Base-by-base conservation (phyloP, 2,797 vertebrate species). In the Linurgus olivaceus region DNA sequence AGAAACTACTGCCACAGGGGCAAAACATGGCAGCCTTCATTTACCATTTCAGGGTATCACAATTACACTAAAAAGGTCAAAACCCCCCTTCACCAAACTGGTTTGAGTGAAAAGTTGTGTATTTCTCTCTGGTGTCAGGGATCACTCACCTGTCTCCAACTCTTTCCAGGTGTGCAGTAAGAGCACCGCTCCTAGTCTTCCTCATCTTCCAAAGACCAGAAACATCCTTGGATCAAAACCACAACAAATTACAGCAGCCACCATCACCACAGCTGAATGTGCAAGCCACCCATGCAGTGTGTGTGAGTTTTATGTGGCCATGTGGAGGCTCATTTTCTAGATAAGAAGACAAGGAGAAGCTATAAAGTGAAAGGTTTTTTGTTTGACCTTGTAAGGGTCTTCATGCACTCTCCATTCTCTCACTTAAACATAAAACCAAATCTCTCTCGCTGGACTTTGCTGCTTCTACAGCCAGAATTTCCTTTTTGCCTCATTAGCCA, bases 401-500 rank as follows among this genome's bases (percentile, higher is more conserved):
- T 79, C 45, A 62, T 48, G 11, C n/a, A 54, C 40, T 25, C 38
- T 66, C 29, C 33, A 31, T 10, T 88, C 35, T 42, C 47, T 52
- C 70, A 26, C 9, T 50, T 37, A 48, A 33, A 8, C 10, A 38
- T 55, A 68, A 50, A 15, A 28, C 16, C 0, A 79, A 2, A 38
- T 73, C 21, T 83, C 23, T 61, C 48, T 47, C 13, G 0, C 9
- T 62, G 78, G 81, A 50, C 29, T 78, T 83, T 14, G 9, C 28
- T 82, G 61, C 42, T 51, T 14, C 50, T 68, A 57, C 57, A 91
- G 58, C 59, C 73, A 91, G 65, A 90, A 78, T 90, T 89, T 92
- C 80, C 23, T 87, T 82, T 79, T 94, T 92, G 68, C 67, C 82
- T 96, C 91, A 93, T 96, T 95, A 95, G 51, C 58, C 65, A 92